Conservation (phyloP, 64 coral and sea anemone species). For the Montipora efflorescens region DNA sequence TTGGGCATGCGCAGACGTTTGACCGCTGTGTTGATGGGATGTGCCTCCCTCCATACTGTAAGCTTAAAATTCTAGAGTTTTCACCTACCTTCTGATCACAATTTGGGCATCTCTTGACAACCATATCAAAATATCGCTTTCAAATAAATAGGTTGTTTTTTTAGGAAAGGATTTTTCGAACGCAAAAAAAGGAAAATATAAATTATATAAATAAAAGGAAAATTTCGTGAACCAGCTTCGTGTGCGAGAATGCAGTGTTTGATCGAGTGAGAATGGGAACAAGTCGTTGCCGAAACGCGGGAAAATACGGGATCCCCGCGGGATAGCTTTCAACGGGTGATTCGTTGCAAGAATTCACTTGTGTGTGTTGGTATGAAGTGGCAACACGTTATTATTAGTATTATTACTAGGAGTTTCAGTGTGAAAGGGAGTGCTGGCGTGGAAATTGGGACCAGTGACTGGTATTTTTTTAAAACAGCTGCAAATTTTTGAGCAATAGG, state of each 20-base stretch:
- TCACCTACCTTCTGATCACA: slow-evolving; percentile 81
- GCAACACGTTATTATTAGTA: too few species aligned
- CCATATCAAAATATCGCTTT: slow-evolving; percentile 53
- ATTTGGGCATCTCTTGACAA: slow-evolving; percentile 75
- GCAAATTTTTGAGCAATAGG: too few species aligned
- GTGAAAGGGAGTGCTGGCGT: too few species aligned
- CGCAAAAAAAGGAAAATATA: background rate
- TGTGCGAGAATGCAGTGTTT: slow-evolving; percentile 16
- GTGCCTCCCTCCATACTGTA: too few species aligned
- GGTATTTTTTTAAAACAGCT: too few species aligned
- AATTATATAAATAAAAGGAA: background rate
- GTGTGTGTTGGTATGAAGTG: too few species aligned
- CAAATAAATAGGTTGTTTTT: background rate
- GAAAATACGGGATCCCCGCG: background rate
- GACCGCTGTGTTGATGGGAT: too few species aligned
- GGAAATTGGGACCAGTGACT: too few species aligned
- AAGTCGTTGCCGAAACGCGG: background rate
- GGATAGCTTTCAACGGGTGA: too few species aligned
- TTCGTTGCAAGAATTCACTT: too few species aligned
- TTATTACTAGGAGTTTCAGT: too few species aligned
- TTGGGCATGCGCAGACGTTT: too few species aligned
- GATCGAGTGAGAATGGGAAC: slow-evolving; percentile 2
- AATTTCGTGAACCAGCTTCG: slow-evolving; percentile 25
- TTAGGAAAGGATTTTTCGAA: background rate
- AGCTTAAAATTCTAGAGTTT: background rate